phyloP scores from a whole-genome alignment of 1,140 invertebrate species.

The Diprion similis region DNA sequence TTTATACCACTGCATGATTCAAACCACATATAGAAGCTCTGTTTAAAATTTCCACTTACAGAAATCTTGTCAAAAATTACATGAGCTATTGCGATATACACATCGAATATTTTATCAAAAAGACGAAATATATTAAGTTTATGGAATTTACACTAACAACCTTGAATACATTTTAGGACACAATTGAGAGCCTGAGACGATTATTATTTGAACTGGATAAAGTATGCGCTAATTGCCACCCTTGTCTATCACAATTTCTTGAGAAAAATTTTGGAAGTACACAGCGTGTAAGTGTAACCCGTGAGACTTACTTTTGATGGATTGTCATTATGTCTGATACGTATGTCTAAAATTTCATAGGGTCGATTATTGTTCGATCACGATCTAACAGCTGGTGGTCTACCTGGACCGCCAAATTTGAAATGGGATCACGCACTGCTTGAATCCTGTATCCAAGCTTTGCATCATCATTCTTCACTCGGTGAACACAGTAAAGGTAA shows the following conservation, averaged over 20 bases:
- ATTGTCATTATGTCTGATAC: neutral
- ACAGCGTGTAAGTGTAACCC: slow-evolving; percentile 50
- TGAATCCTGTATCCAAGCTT: slow-evolving; percentile 64
- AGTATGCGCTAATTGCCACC: slow-evolving; percentile 62
- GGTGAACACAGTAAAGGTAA: slow-evolving; percentile 59
- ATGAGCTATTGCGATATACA: no score
- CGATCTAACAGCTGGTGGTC: slow-evolving; percentile 63
- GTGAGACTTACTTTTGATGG: slow-evolving; percentile 41
- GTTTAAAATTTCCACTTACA: no score
- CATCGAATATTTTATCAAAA: slow-evolving; percentile 12
- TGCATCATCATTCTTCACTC: slow-evolving; percentile 65
- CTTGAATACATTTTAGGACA: slow-evolving; percentile 44
- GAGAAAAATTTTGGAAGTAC: slow-evolving; percentile 69
- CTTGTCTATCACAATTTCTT: slow-evolving; percentile 71
- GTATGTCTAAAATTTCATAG: slow-evolving; percentile 45
- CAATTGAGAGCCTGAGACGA: slow-evolving; percentile 63
- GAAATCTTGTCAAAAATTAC: no score
- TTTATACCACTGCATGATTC: neutral
- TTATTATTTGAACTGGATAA: slow-evolving; percentile 63
- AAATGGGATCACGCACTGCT: slow-evolving; percentile 64
- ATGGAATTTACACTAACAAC: slow-evolving; percentile 10
- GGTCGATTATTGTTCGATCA: slow-evolving; percentile 66
- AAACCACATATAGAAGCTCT: no score
- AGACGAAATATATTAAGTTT: slow-evolving; percentile 10
- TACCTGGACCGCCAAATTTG: slow-evolving; percentile 59